A percentile compares a stretch with the other conserved stretches of the same genome.
phyloP scores from a whole-genome alignment of 2,888 invertebrate species.

The Lycia hirtaria region DNA sequence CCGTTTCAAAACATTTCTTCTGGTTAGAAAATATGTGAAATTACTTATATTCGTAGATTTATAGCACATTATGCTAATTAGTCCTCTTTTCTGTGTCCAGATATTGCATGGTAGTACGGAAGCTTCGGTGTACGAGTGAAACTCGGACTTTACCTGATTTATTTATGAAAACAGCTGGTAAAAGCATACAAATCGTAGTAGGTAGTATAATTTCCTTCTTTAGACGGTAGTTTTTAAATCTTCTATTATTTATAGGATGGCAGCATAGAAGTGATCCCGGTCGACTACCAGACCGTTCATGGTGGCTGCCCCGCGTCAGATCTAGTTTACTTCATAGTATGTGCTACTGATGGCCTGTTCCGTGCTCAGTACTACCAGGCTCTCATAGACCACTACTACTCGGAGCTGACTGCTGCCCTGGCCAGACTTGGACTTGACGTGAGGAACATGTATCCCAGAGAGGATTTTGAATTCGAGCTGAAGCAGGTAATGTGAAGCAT shows the following conservation, averaged over 20 bases:
- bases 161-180: too few relatives aligned
- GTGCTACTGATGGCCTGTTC: slow-evolving; percentile 6
- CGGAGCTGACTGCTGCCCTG: slow-evolving; percentile 49
- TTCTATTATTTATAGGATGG: slow-evolving; percentile 2
- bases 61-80: too few relatives aligned
- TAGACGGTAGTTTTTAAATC: too few relatives aligned
- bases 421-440: slow-evolving; percentile 49
- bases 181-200: too few relatives aligned
- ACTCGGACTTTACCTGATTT: too few relatives aligned
- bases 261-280: neutral
- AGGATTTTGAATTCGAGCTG: slow-evolving; percentile 57
- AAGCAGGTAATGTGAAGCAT: slow-evolving; percentile 41
- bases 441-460: slow-evolving; percentile 49
- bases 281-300: slow-evolving; percentile 12
- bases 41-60: too few relatives aligned
- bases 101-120: too few relatives aligned
- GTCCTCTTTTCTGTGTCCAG: too few relatives aligned
- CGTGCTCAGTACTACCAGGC: slow-evolving; percentile 37
- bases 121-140: too few relatives aligned
- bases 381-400: slow-evolving; percentile 48
- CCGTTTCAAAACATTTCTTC: too few relatives aligned
- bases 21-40: too few relatives aligned
- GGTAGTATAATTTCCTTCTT: too few relatives aligned
- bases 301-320: neutral
- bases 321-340: slow-evolving; percentile 7